These are phyloP conservation scores for Andrena chrysosceles DNA, from an alignment of 2,888 invertebrate genomes.

Conservation along the genomic window DNA sequence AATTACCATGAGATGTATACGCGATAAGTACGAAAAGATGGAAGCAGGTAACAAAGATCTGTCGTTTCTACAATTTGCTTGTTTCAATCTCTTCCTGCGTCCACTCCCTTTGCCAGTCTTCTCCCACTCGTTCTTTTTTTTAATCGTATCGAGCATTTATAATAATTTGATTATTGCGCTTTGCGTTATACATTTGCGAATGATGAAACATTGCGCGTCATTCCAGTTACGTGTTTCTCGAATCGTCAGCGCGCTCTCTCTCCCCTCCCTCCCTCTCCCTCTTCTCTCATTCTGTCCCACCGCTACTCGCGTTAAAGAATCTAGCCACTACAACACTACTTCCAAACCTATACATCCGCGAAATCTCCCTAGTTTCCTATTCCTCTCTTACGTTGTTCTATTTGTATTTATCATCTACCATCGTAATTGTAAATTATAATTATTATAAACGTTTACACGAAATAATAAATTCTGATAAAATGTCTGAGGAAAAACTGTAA, in stretches of 20 bases:
- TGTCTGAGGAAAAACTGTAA: conserved; percentile 81
- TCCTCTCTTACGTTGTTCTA: conserved; percentile 83
- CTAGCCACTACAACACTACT: conserved; percentile 37
- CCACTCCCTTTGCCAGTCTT: conserved; percentile 13
- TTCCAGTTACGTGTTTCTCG: conserved; percentile 35
- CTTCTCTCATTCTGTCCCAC: conserved; percentile 1
- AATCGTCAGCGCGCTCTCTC: conserved; percentile 1
- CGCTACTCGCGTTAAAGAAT: conserved; percentile 19
- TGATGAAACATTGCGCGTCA: conserved; percentile 38
- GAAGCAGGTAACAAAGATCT: conserved; percentile 7
- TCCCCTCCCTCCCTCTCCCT: conserved; percentile 5
- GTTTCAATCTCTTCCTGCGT: conserved; percentile 35
- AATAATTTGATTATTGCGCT: conserved; percentile 15
- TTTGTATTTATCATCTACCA: conserved; percentile 85
- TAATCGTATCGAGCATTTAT: conserved; percentile 7
- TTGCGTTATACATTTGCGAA: conserved; percentile 26
- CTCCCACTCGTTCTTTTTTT: conserved; percentile 7
- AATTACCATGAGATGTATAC: neutral
- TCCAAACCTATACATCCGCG: conserved; percentile 57
- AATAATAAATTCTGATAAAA: conserved; percentile 85
- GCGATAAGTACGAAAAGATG: conserved; percentile 4
- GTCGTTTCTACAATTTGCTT: conserved; percentile 10
- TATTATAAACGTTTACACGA: conserved; percentile 85
- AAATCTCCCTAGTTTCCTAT: conserved; percentile 61
- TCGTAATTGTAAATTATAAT: conserved; percentile 85